Evolutionary conservation across 2,888 invertebrate genomes (phyloP).

Genomic region (Pyrgus malvae): DNA sequence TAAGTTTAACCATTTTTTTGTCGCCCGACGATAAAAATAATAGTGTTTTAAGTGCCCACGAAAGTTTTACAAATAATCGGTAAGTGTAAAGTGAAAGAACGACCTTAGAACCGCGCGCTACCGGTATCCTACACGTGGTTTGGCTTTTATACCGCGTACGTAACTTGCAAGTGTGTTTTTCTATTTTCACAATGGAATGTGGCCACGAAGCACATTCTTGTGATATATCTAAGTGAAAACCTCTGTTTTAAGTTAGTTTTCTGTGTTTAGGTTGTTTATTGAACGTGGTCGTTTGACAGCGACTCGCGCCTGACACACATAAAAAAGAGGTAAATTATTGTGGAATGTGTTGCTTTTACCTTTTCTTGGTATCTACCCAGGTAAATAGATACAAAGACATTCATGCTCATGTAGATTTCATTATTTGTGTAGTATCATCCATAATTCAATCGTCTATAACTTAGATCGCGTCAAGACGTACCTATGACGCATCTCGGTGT

Average conservation of each 20-base stretch:
- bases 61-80: constrained; percentile 73
- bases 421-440: constrained; percentile 11
- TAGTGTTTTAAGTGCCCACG: constrained; percentile 78
- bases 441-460: constrained; percentile 4
- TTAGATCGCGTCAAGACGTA: constrained; percentile 32
- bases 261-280: constrained; percentile 66
- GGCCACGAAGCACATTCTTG: constrained; percentile 41
- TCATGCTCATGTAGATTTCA: constrained; percentile 16
- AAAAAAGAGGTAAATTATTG: constrained; percentile 38
- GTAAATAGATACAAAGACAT: constrained; percentile 13
- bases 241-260: constrained; percentile 46
- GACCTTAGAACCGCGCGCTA: constrained; percentile 65
- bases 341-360: constrained; percentile 38
- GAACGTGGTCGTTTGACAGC: constrained; percentile 76
- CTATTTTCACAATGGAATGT: constrained; percentile 44
- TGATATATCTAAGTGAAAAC: constrained; percentile 45
- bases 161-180: constrained; percentile 56
- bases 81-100: constrained; percentile 70
- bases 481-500: constrained; percentile 62
- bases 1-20: constrained; percentile 59
- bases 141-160: constrained; percentile 60
- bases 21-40: constrained; percentile 60
- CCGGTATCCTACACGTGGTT: constrained; percentile 80
- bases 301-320: constrained; percentile 64
- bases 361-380: constrained; percentile 32